A percentile compares a stretch with the other conserved stretches of the same genome.
Conservation (phyloP, 2,797 vertebrate species). For the Gorsachius magnificus region DNA sequence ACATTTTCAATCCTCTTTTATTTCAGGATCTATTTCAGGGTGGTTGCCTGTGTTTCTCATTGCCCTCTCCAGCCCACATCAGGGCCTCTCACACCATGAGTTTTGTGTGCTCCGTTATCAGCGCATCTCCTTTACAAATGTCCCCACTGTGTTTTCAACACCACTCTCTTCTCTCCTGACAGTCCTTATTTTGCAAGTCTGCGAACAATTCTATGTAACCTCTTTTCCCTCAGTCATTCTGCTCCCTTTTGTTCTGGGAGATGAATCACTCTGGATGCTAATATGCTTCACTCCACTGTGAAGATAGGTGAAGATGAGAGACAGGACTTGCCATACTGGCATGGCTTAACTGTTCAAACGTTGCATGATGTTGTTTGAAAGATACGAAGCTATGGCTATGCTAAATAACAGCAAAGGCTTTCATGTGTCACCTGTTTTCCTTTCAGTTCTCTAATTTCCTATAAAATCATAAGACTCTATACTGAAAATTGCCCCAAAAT, state of each 20-base stretch:
- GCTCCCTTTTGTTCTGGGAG: conserved; percentile 16
- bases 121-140: neutral
- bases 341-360: neutral
- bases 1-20: neutral
- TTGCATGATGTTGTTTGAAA: neutral
- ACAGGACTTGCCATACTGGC: neutral
- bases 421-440: neutral
- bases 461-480: neutral
- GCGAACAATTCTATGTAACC: neutral
- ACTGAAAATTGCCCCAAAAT: neutral
- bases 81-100: rapidly evolving
- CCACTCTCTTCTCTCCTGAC: neutral
- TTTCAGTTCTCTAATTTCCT: neutral
- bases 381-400: neutral
- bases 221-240: neutral
- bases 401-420: conserved; percentile 20
- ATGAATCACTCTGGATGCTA: neutral
- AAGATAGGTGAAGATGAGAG: neutral
- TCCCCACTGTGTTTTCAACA: neutral
- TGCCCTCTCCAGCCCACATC: neutral
- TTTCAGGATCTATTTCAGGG: neutral
- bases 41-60: neutral
- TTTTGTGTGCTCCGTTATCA: neutral
- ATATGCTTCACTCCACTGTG: neutral
- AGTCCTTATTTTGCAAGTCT: neutral